Percentiles rank a stretch among this genome's conserved stretches.
phyloP scores from a whole-genome alignment of 2,888 invertebrate genomes.

The Drosophila cognata region DNA sequence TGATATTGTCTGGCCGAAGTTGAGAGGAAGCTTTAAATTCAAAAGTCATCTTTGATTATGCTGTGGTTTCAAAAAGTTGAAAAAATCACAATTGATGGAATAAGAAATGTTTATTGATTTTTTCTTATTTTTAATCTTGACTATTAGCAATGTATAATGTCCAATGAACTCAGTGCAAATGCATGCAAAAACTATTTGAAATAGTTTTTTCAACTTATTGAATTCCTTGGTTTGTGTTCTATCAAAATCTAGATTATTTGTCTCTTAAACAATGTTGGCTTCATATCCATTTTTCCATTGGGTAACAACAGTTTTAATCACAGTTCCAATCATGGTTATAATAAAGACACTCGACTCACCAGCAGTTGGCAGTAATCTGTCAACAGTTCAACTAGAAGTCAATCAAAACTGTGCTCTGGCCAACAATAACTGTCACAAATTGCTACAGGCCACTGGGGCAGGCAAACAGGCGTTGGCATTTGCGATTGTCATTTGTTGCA shows the following conservation, averaged over 20 bases:
- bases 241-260: slow-evolving; percentile 21
- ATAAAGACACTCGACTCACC: slow-evolving; percentile 27
- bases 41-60: slow-evolving; percentile 1
- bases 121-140: not conserved
- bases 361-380: slow-evolving; percentile 54
- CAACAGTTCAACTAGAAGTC: slow-evolving; percentile 57
- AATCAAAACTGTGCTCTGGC: slow-evolving; percentile 69
- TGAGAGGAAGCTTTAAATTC: not conserved
- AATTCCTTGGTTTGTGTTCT: not conserved
- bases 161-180: not conserved
- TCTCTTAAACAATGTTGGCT: slow-evolving; percentile 25
- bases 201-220: not conserved
- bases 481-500: slow-evolving; percentile 33
- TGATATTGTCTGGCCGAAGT: slow-evolving; percentile 30
- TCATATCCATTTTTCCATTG: slow-evolving; percentile 8
- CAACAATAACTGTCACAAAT: slow-evolving; percentile 75
- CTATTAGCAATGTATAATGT: not conserved
- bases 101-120: not conserved
- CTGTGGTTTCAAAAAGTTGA: not conserved
- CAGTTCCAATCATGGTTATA: slow-evolving; percentile 45
- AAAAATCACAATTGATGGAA: not conserved
- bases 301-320: slow-evolving; percentile 67
- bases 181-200: not conserved
- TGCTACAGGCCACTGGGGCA: slow-evolving; percentile 55
- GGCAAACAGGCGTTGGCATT: slow-evolving; percentile 15